Evolutionary conservation across 2,113 vertebrate genomes (phyloP).

Genomic region (Potamarius usumacintae): DNA sequence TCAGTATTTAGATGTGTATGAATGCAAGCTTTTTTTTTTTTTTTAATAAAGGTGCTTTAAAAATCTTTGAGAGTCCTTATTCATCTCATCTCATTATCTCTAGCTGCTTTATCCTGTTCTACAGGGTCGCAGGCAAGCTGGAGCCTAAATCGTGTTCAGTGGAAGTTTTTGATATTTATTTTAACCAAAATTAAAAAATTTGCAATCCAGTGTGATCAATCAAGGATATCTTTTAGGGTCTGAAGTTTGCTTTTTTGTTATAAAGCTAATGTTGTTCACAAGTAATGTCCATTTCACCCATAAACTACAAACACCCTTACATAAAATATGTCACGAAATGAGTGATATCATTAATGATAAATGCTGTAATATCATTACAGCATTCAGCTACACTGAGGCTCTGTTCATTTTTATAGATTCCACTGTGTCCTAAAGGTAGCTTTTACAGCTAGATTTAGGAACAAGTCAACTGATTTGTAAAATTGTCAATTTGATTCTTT

Average conservation of each 20-base stretch:
- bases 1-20: not conserved
- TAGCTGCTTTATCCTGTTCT: too few relatives aligned
- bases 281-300: not conserved
- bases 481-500: not conserved
- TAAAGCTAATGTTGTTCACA: not conserved
- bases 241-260: not conserved
- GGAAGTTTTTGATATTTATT: not conserved
- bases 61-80: not conserved
- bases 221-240: not conserved
- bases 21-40: not conserved
- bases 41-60: constrained; percentile 33
- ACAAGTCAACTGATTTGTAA: too few relatives aligned
- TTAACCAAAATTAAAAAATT: not conserved
- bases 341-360: not conserved
- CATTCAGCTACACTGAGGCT: not conserved
- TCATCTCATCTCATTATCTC: too few relatives aligned
- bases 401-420: not conserved
- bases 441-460: too few relatives aligned
- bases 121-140: too few relatives aligned
- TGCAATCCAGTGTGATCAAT: not conserved
- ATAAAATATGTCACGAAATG: not conserved
- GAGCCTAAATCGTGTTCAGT: not conserved
- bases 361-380: not conserved
- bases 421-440: not conserved
- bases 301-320: not conserved